Percentiles rank a stretch among this genome's conserved stretches.
Evolutionary conservation across 2,888 invertebrate genomes (phyloP).

Genomic region (Kryphioiulus occultus): DNA sequence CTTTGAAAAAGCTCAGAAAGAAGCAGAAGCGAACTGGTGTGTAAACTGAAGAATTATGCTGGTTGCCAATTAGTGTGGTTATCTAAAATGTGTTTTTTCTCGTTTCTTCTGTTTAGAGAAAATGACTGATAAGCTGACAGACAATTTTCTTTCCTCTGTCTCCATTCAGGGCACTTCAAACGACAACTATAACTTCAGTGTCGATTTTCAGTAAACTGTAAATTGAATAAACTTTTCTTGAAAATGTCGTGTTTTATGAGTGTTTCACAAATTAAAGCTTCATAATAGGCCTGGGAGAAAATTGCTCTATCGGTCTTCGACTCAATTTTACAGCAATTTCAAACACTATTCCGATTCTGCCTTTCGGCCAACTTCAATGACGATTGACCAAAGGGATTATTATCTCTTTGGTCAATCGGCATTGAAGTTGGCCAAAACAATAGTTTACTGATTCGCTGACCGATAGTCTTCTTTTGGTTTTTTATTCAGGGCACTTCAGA

Average conservation of each 20-base stretch:
- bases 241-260: not conserved
- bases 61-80: not conserved
- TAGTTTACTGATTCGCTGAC: constrained; percentile 39
- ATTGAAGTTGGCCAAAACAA: no score
- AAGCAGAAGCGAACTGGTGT: constrained; percentile 56
- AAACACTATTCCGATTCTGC: no score
- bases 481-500: not conserved
- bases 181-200: constrained; percentile 37
- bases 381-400: no score
- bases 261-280: no score
- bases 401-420: no score
- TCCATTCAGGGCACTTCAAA: not conserved
- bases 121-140: constrained; percentile 42
- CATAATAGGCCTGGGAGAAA: no score
- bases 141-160: constrained; percentile 4
- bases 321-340: no score
- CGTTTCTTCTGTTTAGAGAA: constrained; percentile 44
- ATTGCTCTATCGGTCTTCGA: no score
- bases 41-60: not conserved
- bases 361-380: no score
- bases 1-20: constrained; percentile 75
- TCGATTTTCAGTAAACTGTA: constrained; percentile 42
- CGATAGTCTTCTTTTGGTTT: constrained; percentile 14
- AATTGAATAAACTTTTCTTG: not conserved
- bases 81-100: not conserved